Percentiles rank a stretch among this genome's conserved stretches.
These are phyloP conservation scores for Esox lucius DNA, from an alignment of 2,797 vertebrate genomes.

Conservation along the genomic window DNA sequence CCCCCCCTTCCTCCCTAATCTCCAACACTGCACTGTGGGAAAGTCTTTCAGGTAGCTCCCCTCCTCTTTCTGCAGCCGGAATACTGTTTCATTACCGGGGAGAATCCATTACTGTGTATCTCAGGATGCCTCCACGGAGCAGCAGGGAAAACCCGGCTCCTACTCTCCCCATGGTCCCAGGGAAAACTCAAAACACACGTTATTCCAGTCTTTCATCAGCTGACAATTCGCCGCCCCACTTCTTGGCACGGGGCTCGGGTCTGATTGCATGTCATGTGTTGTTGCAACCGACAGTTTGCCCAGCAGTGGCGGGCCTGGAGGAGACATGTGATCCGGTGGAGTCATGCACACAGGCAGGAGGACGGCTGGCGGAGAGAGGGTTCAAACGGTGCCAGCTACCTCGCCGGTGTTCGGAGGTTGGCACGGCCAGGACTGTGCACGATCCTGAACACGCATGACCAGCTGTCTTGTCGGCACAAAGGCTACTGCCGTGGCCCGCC, in stretches of 20 bases:
- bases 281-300: conserved; percentile 39
- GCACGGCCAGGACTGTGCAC: conserved; percentile 25
- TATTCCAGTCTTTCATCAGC: conserved; percentile 72
- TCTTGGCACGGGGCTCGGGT: conserved; percentile 51
- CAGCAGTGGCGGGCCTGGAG: conserved; percentile 15
- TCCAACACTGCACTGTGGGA: conserved; percentile 58
- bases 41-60: conserved; percentile 64
- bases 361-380: conserved; percentile 26
- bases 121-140: conserved; percentile 28
- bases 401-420: neutral
- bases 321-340: conserved; percentile 51
- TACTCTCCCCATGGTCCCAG: conserved; percentile 47
- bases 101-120: conserved; percentile 76
- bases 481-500: neutral
- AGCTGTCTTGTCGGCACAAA: conserved; percentile 52
- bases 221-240: conserved; percentile 58
- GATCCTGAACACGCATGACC: conserved; percentile 45
- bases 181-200: conserved; percentile 63
- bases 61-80: conserved; percentile 43
- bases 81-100: conserved; percentile 73
- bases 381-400: neutral
- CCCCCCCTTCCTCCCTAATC: conserved; percentile 58
- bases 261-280: conserved; percentile 65
- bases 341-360: conserved; percentile 45
- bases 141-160: conserved; percentile 60